Evolutionary conservation across 35 echinoderm and acorn worm species (phyloP), one percentile per base, ranked within the genome.

Genomic region (Lytechinus pictus): DNA sequence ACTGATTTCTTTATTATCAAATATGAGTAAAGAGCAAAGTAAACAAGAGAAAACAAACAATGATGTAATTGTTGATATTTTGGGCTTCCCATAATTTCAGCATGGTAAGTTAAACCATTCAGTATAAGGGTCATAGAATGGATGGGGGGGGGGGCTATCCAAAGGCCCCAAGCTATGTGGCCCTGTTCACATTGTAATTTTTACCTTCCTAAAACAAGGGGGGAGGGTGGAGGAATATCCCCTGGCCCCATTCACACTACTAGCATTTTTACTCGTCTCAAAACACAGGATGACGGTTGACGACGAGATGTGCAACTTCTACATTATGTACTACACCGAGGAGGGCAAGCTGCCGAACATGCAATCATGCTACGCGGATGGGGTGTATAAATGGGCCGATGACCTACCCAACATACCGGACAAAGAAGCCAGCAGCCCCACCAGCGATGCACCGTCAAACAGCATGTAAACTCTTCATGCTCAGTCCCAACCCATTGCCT

Each of bases 301-400:
- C 0, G 98, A 99, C 95, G 98, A 99, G 89, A 99, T 99, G 98
- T 99, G 98, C 54, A 99, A 99, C 89, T 99, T 99, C 72, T 98
- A 98, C 95, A 98, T 99, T 86, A 99, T 99, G 98, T 99, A 96
- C 94, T 99, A 96, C 95, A 99, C 98, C 13, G 92, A 94, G 1
- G 51, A 95, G 24, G 95, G 86, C 53, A 28, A 94, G 9, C 54
- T 97, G 24, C 98, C 98, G 10, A 27, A 95, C 16, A 89, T 94
- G 28, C 91, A 96, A 44, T 86, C 28, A 8, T 99, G 98, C 66
- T 97, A 95, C 58, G 86, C 52, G 11, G 89, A 92, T 54, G 86
- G 56, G 57, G 33, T 94, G 12, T 99, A 96, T 89, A 92, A 99
- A 10, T 98, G 96, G 98, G 28, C 91, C 0, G 87, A 96, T n/a